Conservation (phyloP, 2,113 vertebrate species). For the Notothenia rossii region DNA sequence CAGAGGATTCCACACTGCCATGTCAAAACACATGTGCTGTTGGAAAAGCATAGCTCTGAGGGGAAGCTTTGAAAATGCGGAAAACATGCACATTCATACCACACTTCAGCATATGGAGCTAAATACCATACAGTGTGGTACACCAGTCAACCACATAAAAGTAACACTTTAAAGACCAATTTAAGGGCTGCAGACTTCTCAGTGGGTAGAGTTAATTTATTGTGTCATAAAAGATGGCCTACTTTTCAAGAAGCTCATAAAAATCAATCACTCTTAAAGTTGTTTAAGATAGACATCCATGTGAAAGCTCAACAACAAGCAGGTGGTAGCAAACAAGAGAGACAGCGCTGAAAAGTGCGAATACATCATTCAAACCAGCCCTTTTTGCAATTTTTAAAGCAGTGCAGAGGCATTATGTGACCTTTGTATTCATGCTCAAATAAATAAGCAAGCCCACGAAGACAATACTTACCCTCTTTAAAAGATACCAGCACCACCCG, state of each 20-base stretch:
- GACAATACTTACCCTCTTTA: constrained; percentile 86
- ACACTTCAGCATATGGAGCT: constrained; percentile 29
- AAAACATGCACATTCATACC: constrained; percentile 60
- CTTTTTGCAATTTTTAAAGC: constrained; percentile 35
- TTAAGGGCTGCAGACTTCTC: constrained; percentile 53
- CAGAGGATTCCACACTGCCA: constrained; percentile 31
- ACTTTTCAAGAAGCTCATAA: constrained; percentile 33
- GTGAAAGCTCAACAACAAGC: constrained; percentile 47
- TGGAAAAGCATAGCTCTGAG: constrained; percentile 49
- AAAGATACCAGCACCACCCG: constrained; percentile 91
- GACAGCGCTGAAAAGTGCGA: constrained; percentile 26
- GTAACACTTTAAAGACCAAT: constrained; percentile 47
- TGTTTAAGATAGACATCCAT: constrained; percentile 6
- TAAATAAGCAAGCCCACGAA: constrained; percentile 35
- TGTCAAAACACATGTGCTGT: constrained; percentile 48
- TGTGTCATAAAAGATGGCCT: constrained; percentile 17
- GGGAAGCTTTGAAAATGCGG: constrained; percentile 50
- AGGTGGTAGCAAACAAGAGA: constrained; percentile 33
- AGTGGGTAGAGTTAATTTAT: constrained; percentile 38
- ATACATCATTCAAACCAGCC: constrained; percentile 24
- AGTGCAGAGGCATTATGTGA: constrained; percentile 4
- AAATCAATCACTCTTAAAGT: constrained; percentile 41
- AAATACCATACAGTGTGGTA: constrained; percentile 44
- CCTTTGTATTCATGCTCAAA: constrained; percentile 31
- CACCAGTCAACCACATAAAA: constrained; percentile 57